These are phyloP conservation scores for Anseranas semipalmata DNA, from an alignment of 2,113 vertebrate species.

Conservation along the genomic window DNA sequence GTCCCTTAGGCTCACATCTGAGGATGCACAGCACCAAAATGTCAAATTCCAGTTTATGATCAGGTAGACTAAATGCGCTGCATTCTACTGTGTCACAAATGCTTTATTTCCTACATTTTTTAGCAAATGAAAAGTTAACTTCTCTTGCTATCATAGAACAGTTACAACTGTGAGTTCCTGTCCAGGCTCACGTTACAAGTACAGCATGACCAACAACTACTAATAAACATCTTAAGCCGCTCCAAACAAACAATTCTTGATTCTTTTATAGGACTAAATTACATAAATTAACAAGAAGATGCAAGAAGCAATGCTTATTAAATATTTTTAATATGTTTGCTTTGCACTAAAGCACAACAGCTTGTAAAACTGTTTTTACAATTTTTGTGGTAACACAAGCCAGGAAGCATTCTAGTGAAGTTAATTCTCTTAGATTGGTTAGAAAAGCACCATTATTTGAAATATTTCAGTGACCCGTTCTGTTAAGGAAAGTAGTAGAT, in stretches of 20 bases:
- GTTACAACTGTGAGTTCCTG: background rate
- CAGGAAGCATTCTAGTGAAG: conserved; percentile 23
- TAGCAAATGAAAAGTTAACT: background rate
- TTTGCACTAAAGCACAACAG: conserved; percentile 38
- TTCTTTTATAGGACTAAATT: background rate
- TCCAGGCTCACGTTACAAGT: background rate
- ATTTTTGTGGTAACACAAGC: conserved; percentile 16
- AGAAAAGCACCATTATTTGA: conserved; percentile 1
- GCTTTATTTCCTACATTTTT: background rate
- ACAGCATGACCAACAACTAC: background rate
- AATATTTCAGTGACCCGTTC: background rate
- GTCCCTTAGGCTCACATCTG: background rate
- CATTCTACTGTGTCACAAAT: background rate
- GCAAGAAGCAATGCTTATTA: background rate
- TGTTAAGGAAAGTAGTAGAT: background rate
- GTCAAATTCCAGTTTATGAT: background rate
- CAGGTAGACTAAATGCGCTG: background rate
- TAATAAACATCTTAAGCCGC: background rate
- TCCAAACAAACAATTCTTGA: background rate
- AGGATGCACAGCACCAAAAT: background rate
- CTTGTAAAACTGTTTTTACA: conserved; percentile 34
- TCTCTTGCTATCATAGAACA: background rate
- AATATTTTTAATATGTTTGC: conserved; percentile 18
- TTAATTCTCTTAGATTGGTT: background rate
- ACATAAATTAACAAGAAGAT: conserved; percentile 16